Conservation (phyloP, 2,888 invertebrate species). For the Sminthurinus aureus region DNA sequence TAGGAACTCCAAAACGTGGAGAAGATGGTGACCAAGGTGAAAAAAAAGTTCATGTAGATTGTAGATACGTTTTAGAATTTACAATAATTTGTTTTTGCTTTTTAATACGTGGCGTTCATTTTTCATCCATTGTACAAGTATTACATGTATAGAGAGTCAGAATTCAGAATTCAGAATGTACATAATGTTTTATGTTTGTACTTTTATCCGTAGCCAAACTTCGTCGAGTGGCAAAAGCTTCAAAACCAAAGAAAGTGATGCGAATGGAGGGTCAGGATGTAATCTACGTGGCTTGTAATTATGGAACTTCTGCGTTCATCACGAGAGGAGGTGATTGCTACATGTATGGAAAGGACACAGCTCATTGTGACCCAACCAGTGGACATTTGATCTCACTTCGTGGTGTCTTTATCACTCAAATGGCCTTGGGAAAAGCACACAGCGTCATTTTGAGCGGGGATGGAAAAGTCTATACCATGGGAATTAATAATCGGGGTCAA, state of each 20-base stretch:
- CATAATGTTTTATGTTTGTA: not conserved
- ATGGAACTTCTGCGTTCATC: slow-evolving; percentile 92
- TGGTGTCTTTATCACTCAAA: slow-evolving; percentile 74
- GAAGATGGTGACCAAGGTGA: slow-evolving; percentile 90
- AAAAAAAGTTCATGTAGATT: no score
- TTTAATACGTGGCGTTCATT: no score
- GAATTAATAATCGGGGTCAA: slow-evolving; percentile 97
- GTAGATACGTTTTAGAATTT: no score
- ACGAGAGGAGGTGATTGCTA: slow-evolving; percentile 88
- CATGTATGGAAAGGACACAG: slow-evolving; percentile 94
- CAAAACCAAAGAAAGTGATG: slow-evolving; percentile 90
- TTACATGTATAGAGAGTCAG: no score
- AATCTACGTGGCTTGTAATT: slow-evolving; percentile 87
- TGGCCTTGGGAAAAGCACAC: slow-evolving; percentile 94
- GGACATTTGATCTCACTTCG: slow-evolving; percentile 77
- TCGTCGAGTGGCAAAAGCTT: slow-evolving; percentile 86
- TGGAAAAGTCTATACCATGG: slow-evolving; percentile 93
- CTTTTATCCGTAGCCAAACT: slow-evolving; percentile 66
- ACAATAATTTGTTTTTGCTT: no score
- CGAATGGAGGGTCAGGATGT: slow-evolving; percentile 87
- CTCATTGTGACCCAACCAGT: slow-evolving; percentile 77
- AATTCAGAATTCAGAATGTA: not conserved
- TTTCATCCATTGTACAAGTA: no score
- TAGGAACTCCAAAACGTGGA: slow-evolving; percentile 86
- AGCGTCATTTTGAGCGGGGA: slow-evolving; percentile 86